Percentiles rank a stretch among this genome's conserved stretches.
These are phyloP conservation scores for Lepas anatifera DNA, from an alignment of 2,888 invertebrate genomes.

Conservation along the genomic window DNA sequence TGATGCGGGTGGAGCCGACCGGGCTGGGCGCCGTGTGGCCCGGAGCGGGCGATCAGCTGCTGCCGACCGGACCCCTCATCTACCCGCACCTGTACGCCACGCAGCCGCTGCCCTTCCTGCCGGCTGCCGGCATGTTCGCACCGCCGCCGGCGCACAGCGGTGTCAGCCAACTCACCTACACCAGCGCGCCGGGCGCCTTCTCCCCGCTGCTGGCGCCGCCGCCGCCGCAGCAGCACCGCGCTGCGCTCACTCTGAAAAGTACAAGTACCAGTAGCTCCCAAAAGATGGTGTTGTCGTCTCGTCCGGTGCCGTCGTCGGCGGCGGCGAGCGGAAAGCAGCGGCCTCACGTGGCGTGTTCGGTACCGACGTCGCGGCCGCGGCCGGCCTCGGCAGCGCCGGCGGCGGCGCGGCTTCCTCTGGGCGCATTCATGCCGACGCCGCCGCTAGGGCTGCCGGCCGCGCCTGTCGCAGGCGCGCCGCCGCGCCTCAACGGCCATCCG, in stretches of 20 bases:
- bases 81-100: conserved; percentile 10
- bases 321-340: neutral
- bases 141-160: conserved; percentile 1
- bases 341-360: conserved; percentile 1
- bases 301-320: too few relatives aligned
- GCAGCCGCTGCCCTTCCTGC: neutral
- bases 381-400: neutral
- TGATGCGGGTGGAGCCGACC: neutral
- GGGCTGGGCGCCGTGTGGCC: neutral
- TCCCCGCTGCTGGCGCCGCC: neutral
- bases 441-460: neutral
- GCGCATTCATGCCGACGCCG: neutral
- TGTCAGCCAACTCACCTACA: neutral
- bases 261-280: too few relatives aligned
- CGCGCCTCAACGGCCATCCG: neutral
- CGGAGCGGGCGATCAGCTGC: neutral
- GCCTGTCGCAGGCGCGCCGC: neutral
- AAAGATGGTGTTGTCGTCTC: too few relatives aligned
- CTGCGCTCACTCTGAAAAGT: neutral
- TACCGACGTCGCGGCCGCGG: neutral
- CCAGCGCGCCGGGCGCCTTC: neutral
- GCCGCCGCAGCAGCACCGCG: too few relatives aligned
- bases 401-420: neutral
- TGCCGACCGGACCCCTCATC: neutral
- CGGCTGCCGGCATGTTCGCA: neutral